These are phyloP conservation scores for Rhopalosiphum nymphaeae DNA, from an alignment of 2,888 invertebrate species.

Conservation along the genomic window DNA sequence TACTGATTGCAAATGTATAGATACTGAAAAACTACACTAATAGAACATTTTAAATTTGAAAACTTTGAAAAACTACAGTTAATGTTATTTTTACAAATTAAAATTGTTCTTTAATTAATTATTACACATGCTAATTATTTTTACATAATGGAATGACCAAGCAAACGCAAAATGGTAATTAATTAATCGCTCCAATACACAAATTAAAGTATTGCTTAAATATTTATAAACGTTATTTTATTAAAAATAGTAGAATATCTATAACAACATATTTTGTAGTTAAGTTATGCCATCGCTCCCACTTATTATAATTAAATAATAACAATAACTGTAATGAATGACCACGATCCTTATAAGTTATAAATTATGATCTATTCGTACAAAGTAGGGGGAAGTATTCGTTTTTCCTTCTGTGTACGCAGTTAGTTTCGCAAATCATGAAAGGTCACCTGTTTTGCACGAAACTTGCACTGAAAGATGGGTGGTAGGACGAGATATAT, in stretches of 20 bases:
- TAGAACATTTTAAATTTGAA: neutral
- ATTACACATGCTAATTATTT: neutral
- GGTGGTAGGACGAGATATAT: slow-evolving; percentile 8
- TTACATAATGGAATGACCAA: neutral
- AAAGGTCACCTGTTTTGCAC: neutral
- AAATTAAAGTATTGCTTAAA: neutral
- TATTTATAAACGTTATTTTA: neutral
- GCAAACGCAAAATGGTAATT: neutral
- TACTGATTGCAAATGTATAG: neutral
- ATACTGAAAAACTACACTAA: neutral
- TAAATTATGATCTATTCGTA: neutral
- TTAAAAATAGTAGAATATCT: neutral
- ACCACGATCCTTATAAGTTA: neutral
- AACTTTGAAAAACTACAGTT: neutral
- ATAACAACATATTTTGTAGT: neutral
- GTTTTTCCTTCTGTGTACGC: neutral
- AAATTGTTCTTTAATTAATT: neutral
- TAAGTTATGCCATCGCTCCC: neutral
- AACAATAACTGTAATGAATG: neutral
- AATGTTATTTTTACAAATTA: neutral
- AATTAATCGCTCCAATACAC: neutral
- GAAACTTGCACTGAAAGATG: neutral
- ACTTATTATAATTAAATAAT: slow-evolving; percentile 1
- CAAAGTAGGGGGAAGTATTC: neutral
- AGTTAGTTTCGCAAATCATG: neutral